Percentiles rank a stretch among this genome's conserved stretches.
Conservation (phyloP, 2,888 invertebrate species). For the Nomada ferruginata region DNA sequence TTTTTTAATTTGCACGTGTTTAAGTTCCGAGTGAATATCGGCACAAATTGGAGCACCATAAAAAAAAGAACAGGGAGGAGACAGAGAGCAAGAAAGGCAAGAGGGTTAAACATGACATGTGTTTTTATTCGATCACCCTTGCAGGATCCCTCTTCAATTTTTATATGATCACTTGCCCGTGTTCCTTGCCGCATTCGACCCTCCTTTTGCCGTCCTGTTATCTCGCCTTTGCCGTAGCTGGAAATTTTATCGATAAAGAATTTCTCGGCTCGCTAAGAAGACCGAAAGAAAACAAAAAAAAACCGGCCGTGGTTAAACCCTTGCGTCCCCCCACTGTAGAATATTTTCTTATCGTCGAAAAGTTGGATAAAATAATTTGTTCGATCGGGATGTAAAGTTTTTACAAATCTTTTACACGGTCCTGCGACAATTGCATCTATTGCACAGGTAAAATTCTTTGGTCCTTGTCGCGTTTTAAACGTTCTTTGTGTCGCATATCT, state of each 20-base stretch:
- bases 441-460: neutral
- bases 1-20: slow-evolving; percentile 28
- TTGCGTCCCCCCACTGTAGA: neutral
- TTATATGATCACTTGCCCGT: slow-evolving; percentile 26
- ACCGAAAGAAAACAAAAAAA: neutral
- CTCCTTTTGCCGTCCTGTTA: slow-evolving; percentile 8
- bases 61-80: neutral
- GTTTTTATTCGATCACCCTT: slow-evolving; percentile 39
- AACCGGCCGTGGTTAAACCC: too few relatives aligned
- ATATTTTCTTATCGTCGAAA: too few relatives aligned
- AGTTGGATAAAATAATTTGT: neutral
- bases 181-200: neutral
- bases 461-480: slow-evolving; percentile 10
- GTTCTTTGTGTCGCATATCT: slow-evolving; percentile 17
- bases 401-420: too few relatives aligned
- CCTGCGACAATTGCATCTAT: too few relatives aligned
- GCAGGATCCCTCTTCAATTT: slow-evolving; percentile 26
- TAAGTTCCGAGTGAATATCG: neutral
- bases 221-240: slow-evolving; percentile 2
- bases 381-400: neutral
- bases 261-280: neutral
- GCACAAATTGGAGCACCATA: neutral
- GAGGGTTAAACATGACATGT: slow-evolving; percentile 41
- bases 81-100: neutral
- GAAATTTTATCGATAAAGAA: slow-evolving; percentile 21